Base-by-base conservation (phyloP, 2,888 invertebrate genomes). In the Asteroscopus sphinx region DNA sequence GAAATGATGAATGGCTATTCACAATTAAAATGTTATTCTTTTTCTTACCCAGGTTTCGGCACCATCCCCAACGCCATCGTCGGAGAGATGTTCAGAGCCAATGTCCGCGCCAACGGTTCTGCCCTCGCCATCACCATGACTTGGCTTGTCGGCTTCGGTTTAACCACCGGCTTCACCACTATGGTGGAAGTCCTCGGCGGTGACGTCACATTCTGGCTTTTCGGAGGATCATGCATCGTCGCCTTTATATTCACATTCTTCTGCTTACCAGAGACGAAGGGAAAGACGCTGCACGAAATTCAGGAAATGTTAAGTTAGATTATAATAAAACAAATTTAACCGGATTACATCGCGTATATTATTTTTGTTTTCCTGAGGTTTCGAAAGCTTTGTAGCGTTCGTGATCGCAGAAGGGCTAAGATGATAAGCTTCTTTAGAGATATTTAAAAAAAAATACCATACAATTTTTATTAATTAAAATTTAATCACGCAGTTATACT, bases 181-280 rank as follows among this genome's bases (percentile, higher is more conserved):
- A 80, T 83, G 80, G 60, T 85, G 0, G 63, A 76, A 0, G 46
- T 46, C 0, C 52, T 83, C 0, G 85, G 84, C 0, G 80, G 79
- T 42, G 81, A 82, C 48, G 79, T 81, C 33, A 85, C 82, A 0
- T 85, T 85, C 68, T 85, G 83, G 83, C 28, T 85, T 0, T 86
- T 82, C 17, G 80, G 76, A 0, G 80, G 64, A 1, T 76, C 79
- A 0, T 81, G 83, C 21, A 47, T 80, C 0, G 12, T 81, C 0
- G 81, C 80, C 0, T 85, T 83, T 37, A 11, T 83, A 0, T 85
- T 86, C 40, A 81, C 83, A 0, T 62, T 66, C 16, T 72, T 83
- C 32, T 77, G 56, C 13, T 55, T 86, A 4, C 86, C 86, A 0
- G 85, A 86, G 41, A 86, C 86, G 0, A 86, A 82, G 42, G 84